Evolutionary conservation across 2,888 invertebrate species (phyloP).

Genomic region (Sepiola atlantica): DNA sequence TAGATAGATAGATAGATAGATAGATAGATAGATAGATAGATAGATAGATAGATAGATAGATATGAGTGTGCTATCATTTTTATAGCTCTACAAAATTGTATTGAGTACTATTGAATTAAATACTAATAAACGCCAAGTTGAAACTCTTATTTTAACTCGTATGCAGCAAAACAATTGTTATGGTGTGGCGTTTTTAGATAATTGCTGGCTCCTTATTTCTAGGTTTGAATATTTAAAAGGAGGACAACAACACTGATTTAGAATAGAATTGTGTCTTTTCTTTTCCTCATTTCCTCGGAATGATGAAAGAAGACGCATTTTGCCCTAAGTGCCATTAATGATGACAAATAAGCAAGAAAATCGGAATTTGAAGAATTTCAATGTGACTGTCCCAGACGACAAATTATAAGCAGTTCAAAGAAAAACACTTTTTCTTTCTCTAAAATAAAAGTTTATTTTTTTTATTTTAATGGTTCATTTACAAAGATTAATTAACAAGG

Average conservation of each 20-base stretch:
- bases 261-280: not conserved
- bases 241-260: not conserved
- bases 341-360: conserved; percentile 3
- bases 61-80: too few relatives aligned
- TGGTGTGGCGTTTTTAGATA: not conserved
- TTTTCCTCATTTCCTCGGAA: not conserved
- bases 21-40: not conserved
- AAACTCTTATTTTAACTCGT: too few relatives aligned
- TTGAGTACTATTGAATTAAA: not conserved
- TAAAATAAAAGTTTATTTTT: not conserved
- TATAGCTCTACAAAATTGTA: too few relatives aligned
- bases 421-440: not conserved
- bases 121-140: not conserved
- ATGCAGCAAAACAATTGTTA: not conserved
- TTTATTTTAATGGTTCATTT: not conserved
- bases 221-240: not conserved
- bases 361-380: conserved; percentile 1
- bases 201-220: not conserved
- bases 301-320: not conserved
- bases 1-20: too few relatives aligned
- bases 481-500: not conserved
- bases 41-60: not conserved
- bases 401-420: not conserved
- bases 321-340: not conserved
- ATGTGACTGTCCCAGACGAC: not conserved